Conservation (phyloP, 2,888 invertebrate species). For the Didymodactylos carnosus region DNA sequence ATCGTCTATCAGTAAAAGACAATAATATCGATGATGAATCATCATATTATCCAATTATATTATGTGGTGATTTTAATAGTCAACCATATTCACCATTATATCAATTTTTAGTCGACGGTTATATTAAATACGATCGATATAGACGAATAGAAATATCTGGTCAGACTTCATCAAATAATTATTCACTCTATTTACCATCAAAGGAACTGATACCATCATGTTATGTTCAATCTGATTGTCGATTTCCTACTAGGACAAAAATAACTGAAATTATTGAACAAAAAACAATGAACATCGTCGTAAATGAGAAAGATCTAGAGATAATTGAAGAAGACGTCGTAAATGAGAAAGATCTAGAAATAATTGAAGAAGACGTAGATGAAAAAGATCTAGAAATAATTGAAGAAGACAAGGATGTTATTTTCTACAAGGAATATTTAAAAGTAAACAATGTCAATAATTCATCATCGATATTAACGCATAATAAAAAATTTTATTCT, state of each 20-base stretch:
- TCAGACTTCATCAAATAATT: conserved; percentile 19
- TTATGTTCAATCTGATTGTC: not conserved
- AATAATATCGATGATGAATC: not conserved
- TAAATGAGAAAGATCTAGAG: not conserved
- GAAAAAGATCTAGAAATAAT: not conserved
- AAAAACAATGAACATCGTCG: no score
- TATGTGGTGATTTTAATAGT: conserved; percentile 83
- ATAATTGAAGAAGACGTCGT: not conserved
- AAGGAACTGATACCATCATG: not conserved
- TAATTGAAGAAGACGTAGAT: not conserved
- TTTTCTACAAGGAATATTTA: no score
- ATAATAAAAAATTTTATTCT: conserved; percentile 41
- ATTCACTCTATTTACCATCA: not conserved
- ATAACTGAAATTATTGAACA: no score
- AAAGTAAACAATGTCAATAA: no score
- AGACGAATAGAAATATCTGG: conserved; percentile 28
- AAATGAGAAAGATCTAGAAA: not conserved
- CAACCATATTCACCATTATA: conserved; percentile 37
- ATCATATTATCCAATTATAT: conserved; percentile 52
- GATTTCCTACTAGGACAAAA: no score
- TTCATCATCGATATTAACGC: not conserved
- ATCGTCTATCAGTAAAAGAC: conserved; percentile 42
- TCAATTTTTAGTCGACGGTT: conserved; percentile 41
- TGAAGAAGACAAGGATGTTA: not conserved
- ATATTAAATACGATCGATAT: conserved; percentile 35